phyloP scores from a whole-genome alignment of 2,888 invertebrate species.

The Apeira syringaria region DNA sequence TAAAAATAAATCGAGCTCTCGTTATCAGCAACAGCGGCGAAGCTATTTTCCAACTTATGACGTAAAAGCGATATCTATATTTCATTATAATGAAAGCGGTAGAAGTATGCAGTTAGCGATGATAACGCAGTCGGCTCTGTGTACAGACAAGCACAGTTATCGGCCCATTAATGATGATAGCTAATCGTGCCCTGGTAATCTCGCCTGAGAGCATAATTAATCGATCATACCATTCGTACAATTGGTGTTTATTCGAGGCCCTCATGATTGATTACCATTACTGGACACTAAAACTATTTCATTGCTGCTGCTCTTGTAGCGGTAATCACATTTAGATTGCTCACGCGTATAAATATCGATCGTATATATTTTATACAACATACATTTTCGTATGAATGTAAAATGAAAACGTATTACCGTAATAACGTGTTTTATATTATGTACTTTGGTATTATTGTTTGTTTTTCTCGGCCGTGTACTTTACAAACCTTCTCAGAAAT shows the following conservation, averaged over 20 bases:
- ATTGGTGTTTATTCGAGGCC: conserved; percentile 34
- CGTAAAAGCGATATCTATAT: conserved; percentile 24
- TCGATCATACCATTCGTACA: conserved; percentile 33
- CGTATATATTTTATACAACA: conserved; percentile 20
- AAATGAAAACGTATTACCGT: too few species aligned
- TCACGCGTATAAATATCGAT: conserved; percentile 17
- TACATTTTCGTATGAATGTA: conserved; percentile 11
- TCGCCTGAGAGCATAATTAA: conserved; percentile 35
- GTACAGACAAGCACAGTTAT: conserved; percentile 36
- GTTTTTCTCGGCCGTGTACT: too few species aligned
- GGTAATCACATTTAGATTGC: conserved; percentile 28
- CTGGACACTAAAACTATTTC: conserved; percentile 28
- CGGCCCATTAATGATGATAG: conserved; percentile 38
- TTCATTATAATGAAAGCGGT: conserved; percentile 26
- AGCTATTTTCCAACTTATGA: conserved; percentile 13
- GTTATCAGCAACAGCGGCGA: conserved; percentile 1
- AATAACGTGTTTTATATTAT: too few species aligned
- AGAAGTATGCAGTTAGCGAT: conserved; percentile 20
- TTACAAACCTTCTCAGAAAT: too few species aligned
- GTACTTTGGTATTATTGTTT: too few species aligned
- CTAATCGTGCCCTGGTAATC: conserved; percentile 26
- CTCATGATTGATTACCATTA: conserved; percentile 38
- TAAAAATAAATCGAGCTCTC: conserved; percentile 2
- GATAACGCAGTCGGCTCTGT: conserved; percentile 28
- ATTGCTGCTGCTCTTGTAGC: conserved; percentile 19